These are phyloP conservation scores for Alces alces DNA, from an alignment of 2,113 vertebrate genomes.

Conservation along the genomic window DNA sequence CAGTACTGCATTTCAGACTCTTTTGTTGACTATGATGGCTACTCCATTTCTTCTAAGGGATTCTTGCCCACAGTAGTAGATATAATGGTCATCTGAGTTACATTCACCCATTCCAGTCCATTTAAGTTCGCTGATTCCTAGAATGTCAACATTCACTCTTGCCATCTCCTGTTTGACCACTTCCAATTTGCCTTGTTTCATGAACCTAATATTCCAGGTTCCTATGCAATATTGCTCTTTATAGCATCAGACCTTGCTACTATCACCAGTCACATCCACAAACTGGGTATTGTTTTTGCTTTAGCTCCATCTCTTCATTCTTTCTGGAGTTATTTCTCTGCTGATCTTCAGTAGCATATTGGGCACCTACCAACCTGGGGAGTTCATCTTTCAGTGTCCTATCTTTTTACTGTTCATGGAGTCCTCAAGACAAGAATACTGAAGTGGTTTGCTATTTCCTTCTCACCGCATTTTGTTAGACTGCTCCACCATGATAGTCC, in stretches of 20 bases:
- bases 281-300: background rate
- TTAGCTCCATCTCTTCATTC: background rate
- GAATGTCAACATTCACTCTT: background rate
- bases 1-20: background rate
- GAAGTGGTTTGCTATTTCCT: too few relatives aligned
- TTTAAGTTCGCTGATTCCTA: background rate
- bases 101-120: background rate
- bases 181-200: background rate
- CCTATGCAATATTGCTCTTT: background rate
- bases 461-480: too few relatives aligned
- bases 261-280: background rate
- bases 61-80: background rate
- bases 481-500: too few relatives aligned
- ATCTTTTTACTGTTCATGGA: too few relatives aligned
- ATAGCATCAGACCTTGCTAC: background rate
- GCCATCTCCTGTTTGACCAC: background rate
- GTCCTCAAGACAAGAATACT: too few relatives aligned
- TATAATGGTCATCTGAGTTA: background rate
- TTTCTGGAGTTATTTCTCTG: background rate
- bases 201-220: background rate
- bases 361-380: too few relatives aligned
- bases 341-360: background rate
- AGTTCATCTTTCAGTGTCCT: too few relatives aligned
- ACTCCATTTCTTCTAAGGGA: background rate
- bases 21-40: background rate